Conservation (phyloP, 2,113 vertebrate species). For the Leptobrachium leishanense region DNA sequence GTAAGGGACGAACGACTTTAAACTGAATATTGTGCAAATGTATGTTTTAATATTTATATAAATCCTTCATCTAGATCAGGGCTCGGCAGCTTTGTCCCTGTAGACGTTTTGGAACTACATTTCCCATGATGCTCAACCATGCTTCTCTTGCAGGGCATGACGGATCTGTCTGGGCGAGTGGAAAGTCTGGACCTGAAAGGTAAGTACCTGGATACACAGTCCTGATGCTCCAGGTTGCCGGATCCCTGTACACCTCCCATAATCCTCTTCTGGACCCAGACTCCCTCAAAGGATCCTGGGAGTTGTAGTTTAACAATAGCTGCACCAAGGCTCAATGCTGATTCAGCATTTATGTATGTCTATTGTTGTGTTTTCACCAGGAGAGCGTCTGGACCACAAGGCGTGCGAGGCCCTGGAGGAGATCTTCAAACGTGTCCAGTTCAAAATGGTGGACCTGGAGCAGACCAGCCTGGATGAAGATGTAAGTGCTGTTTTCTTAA, state of each 20-base stretch:
- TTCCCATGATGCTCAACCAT: too few relatives aligned
- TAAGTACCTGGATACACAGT: conserved; percentile 50
- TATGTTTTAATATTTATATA: too few relatives aligned
- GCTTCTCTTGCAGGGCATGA: conserved; percentile 73
- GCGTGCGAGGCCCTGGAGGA: conserved; percentile 91
- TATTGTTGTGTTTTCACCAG: conserved; percentile 56
- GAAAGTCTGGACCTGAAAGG: conserved; percentile 90
- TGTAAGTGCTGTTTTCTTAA: conserved; percentile 66
- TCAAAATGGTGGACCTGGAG: conserved; percentile 87
- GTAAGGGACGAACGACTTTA: too few relatives aligned
- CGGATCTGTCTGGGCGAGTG: conserved; percentile 81
- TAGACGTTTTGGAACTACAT: too few relatives aligned
- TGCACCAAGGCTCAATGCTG: neutral
- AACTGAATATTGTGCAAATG: too few relatives aligned
- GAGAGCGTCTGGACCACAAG: conserved; percentile 90
- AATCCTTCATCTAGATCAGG: too few relatives aligned
- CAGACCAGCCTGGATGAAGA: conserved; percentile 93
- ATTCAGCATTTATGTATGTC: neutral
- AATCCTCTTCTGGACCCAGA: too few relatives aligned
- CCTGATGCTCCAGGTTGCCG: too few relatives aligned
- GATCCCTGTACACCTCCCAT: too few relatives aligned
- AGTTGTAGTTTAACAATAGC: neutral
- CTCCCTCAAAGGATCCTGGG: neutral
- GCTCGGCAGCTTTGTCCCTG: too few relatives aligned
- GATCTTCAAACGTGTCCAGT: conserved; percentile 91